Evolutionary conservation across 2,797 vertebrate species (phyloP).

Genomic region (Coendou prehensilis): DNA sequence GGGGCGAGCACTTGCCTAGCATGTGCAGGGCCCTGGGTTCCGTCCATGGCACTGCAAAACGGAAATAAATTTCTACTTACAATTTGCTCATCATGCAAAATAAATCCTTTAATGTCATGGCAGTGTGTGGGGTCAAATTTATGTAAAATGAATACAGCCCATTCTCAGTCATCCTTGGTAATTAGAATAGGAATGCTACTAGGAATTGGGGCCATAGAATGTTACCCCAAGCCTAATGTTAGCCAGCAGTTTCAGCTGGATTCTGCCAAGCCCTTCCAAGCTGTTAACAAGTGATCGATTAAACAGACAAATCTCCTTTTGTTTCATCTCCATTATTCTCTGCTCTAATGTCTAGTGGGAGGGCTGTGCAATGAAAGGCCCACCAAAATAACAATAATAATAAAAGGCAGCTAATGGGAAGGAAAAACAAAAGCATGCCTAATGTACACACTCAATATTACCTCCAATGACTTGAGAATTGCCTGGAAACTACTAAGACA

Average conservation of each 20-base stretch:
- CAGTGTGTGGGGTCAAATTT: conserved; percentile 64
- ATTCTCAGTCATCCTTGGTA: conserved; percentile 49
- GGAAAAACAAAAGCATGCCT: conserved; percentile 11
- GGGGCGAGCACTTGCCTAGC: not conserved
- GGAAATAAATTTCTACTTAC: conserved; percentile 12
- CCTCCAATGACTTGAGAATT: not conserved
- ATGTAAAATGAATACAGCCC: not conserved
- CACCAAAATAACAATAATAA: not conserved
- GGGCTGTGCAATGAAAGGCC: not conserved
- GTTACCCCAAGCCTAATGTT: not conserved
- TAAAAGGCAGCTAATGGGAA: conserved; percentile 64
- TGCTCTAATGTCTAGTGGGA: not conserved
- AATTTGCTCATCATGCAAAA: conserved; percentile 23
- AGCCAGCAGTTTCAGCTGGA: not conserved
- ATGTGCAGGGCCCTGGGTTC: not conserved
- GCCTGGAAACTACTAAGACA: conserved; percentile 19
- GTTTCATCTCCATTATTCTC: conserved; percentile 28
- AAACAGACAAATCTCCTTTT: not conserved
- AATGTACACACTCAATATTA: not conserved
- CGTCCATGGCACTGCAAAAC: not conserved
- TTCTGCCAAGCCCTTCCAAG: not conserved
- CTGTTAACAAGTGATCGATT: not conserved
- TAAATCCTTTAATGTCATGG: not conserved
- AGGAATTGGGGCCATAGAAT: not conserved
- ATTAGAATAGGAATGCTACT: conserved; percentile 10